A percentile compares a stretch with the other conserved stretches of the same genome.
These are phyloP conservation scores for Asbolus verrucosus DNA, from an alignment of 1,140 invertebrate species.

Conservation along the genomic window DNA sequence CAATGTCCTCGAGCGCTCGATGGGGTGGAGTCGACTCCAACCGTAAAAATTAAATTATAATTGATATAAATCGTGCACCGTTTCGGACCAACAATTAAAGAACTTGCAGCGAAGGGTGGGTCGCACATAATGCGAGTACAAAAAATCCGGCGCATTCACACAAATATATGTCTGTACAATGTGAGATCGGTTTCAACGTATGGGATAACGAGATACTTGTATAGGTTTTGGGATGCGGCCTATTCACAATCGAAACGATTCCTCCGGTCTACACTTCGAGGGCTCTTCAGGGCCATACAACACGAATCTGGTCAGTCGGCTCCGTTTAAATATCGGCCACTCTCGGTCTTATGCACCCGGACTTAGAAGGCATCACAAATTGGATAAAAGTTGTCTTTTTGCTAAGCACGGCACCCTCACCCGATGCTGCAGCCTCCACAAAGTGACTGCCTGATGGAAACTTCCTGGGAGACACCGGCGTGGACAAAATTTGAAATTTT, in stretches of 20 bases:
- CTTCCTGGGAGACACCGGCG: no score
- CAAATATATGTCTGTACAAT: constrained; percentile 30
- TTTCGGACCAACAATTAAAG: constrained; percentile 26
- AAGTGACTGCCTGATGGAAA: no score
- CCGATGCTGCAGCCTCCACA: no score
- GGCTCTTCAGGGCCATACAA: constrained; percentile 44
- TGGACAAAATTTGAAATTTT: no score
- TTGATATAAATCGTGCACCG: constrained; percentile 29
- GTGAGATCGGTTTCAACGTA: constrained; percentile 42
- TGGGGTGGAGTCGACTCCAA: constrained; percentile 9
- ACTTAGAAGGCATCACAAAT: neutral
- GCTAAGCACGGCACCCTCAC: no score
- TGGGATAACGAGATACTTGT: constrained; percentile 54
- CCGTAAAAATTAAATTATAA: constrained; percentile 26
- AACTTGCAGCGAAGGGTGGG: constrained; percentile 25
- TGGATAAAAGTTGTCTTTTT: constrained; percentile 49
- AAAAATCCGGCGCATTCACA: constrained; percentile 20
- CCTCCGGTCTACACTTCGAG: constrained; percentile 45
- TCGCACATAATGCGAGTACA: constrained; percentile 2
- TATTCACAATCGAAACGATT: constrained; percentile 50
- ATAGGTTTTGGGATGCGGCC: constrained; percentile 52
- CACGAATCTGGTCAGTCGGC: constrained; percentile 38
- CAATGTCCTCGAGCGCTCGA: constrained; percentile 5
- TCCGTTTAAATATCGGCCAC: constrained; percentile 13
- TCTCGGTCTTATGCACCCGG: no score